These are phyloP conservation scores for Halocynthia aurantium DNA, from an alignment of 23 tunicate genomes.

Conservation along the genomic window DNA sequence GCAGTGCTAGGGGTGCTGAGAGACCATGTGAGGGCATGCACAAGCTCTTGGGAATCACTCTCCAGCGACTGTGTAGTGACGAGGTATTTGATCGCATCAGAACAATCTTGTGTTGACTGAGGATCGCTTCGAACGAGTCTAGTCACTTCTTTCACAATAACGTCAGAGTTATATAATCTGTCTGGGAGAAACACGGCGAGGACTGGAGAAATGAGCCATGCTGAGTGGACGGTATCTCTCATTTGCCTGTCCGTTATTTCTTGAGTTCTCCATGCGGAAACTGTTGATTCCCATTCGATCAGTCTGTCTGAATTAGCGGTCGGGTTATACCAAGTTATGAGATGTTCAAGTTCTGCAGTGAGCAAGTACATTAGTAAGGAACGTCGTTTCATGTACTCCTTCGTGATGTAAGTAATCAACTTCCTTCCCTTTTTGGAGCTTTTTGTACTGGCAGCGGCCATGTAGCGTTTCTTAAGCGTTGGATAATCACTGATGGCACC, in stretches of 20 bases:
- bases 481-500: neutral
- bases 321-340: constrained; percentile 94
- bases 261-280: constrained; percentile 77
- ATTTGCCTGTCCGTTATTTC: constrained; percentile 51
- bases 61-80: constrained; percentile 76
- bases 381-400: constrained; percentile 64
- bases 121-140: constrained; percentile 63
- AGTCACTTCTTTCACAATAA: constrained; percentile 74
- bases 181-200: constrained; percentile 78
- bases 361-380: constrained; percentile 54
- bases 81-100: constrained; percentile 84
- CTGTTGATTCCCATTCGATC: constrained; percentile 56
- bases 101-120: constrained; percentile 53
- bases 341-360: constrained; percentile 81
- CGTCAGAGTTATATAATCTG: constrained; percentile 68
- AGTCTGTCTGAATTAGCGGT: constrained; percentile 36
- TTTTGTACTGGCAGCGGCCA: constrained; percentile 9
- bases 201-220: constrained; percentile 88
- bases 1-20: constrained; percentile 91
- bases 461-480: neutral
- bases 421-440: constrained; percentile 18
- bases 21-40: constrained; percentile 82
- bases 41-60: constrained; percentile 73
- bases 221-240: constrained; percentile 61
- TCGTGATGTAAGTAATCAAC: constrained; percentile 3